phyloP scores from a whole-genome alignment of 2,797 vertebrate genomes.

The Trachops cirrhosus region DNA sequence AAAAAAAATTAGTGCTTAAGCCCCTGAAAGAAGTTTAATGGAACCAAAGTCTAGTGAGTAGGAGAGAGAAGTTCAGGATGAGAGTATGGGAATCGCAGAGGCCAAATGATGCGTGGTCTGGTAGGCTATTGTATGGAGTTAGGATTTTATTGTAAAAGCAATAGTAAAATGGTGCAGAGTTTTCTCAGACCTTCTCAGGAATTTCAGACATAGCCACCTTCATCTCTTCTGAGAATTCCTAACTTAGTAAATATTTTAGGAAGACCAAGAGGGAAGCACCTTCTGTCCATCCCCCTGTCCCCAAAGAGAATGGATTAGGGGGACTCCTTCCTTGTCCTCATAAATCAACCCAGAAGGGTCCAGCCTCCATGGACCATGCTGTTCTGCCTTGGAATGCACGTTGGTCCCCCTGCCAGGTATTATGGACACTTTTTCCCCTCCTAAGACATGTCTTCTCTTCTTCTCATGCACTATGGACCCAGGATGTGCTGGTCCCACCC shows the following conservation, averaged over 20 bases:
- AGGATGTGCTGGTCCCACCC: neutral
- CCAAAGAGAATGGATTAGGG: neutral
- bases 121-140: no score
- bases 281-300: neutral
- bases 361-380: neutral
- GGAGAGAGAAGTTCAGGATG: neutral
- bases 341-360: neutral
- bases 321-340: neutral
- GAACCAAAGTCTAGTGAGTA: neutral
- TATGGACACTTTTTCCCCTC: neutral
- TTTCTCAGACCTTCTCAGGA: neutral
- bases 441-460: neutral
- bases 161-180: neutral
- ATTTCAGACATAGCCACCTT: neutral
- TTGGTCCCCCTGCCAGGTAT: neutral
- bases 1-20: neutral
- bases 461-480: neutral
- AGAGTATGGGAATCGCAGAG: neutral
- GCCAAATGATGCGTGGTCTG: neutral
- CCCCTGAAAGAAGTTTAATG: neutral
- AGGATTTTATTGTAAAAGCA: neutral
- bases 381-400: neutral
- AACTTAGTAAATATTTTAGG: neutral
- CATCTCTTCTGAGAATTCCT: neutral
- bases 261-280: neutral